Evolutionary conservation across 1,140 invertebrate genomes (phyloP).

Genomic region (Monomorium pharaonis): DNA sequence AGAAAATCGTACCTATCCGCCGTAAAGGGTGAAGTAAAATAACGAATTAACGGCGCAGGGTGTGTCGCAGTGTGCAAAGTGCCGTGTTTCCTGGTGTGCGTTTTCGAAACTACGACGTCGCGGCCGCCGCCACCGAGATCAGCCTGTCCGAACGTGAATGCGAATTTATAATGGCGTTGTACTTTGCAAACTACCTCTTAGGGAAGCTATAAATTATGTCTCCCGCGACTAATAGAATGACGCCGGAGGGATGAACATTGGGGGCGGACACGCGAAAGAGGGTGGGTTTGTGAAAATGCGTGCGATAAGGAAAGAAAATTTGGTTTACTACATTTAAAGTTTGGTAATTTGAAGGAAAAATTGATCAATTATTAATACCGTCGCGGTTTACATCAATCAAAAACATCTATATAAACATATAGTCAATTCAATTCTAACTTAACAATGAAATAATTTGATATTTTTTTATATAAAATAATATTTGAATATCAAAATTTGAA

Average conservation of each 20-base stretch:
- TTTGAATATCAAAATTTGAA: not conserved
- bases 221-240: conserved; percentile 34
- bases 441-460: not conserved
- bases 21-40: conserved; percentile 75
- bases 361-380: not conserved
- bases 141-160: conserved; percentile 45
- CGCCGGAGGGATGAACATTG: not conserved
- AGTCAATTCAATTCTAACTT: not conserved
- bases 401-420: not conserved
- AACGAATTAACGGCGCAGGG: conserved; percentile 74
- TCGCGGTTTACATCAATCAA: not conserved
- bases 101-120: conserved; percentile 40
- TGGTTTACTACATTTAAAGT: no score
- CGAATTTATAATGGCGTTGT: conserved; percentile 73
- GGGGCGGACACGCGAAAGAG: not conserved
- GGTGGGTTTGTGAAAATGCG: not conserved
- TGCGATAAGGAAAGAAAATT: not conserved
- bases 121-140: conserved; percentile 3
- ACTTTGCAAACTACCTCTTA: conserved; percentile 68
- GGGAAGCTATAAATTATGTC: conserved; percentile 67
- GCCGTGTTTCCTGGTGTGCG: conserved; percentile 62
- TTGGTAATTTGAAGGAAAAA: not conserved
- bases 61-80: conserved; percentile 73
- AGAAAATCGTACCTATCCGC: conserved; percentile 68
- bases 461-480: not conserved